Evolutionary conservation across 1,140 invertebrate genomes (phyloP), one percentile per base, ranked within the genome.

Genomic region (Procambarus clarkii): DNA sequence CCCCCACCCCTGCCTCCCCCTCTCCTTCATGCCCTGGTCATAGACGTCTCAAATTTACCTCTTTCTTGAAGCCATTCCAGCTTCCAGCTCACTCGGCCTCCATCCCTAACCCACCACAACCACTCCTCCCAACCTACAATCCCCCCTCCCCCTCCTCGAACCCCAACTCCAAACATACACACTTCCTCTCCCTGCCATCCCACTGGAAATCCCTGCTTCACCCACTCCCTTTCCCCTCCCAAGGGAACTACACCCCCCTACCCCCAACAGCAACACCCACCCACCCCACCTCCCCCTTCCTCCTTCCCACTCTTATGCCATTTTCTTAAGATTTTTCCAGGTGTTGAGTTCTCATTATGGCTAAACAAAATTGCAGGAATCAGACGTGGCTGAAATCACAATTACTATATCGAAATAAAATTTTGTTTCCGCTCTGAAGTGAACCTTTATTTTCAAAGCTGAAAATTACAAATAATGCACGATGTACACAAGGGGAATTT

Each of bases 41-140:
- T 64, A 83, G 81, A 83, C 81, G 81, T 83, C 81, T 83, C 81
- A 83, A 83, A 83, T 83, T 83, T 34, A 83, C 81, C 58, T 83
- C 69, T 83, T 69, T 69, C 60, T 83, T 21, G 34, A 34, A 44
- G 81, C 50, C 81, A 83, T 60, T 69, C 81, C 60, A 34, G 34
- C 80, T 82, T 82, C 60, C 80, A 34, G n/a, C 80, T 50, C 15
- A 54, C 50, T 13, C 76, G 46, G 13, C 34, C 24, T 48, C 34
- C 76, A 44, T 18, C 45, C 21, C 44, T 46, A 34, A 34, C 34
- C 34, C 34, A 34, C 34, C 34, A 34, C 34, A 34, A 34, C 34
- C 34, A 34, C 34, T 34, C 34, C 34, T 34, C 34, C 79, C 21
- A 11, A 2, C 80, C 79, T 44, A 21, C 48, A 34, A 34, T 0